Conservation (phyloP, 2,113 vertebrate species). For the Stercorarius parasiticus region DNA sequence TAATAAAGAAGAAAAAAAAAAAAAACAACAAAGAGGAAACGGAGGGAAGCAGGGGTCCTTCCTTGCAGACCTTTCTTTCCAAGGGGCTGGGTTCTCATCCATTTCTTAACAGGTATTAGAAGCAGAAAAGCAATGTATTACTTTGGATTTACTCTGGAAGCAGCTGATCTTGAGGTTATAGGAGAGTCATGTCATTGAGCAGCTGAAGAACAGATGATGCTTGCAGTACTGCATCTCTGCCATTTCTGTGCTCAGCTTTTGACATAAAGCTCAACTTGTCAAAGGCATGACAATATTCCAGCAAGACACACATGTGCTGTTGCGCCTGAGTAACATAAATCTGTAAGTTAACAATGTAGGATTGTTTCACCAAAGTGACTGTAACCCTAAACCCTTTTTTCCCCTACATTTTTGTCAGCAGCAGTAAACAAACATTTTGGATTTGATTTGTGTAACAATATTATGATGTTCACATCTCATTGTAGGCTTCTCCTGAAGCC, state of each 20-base stretch:
- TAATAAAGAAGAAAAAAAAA: background rate
- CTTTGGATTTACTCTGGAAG: background rate
- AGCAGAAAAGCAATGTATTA: background rate
- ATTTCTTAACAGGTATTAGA: background rate
- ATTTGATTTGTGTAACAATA: background rate
- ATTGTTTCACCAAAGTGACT: background rate
- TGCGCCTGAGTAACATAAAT: rapidly evolving
- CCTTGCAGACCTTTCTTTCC: background rate
- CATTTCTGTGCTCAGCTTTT: background rate
- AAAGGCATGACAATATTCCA: background rate
- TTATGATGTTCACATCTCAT: background rate
- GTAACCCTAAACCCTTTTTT: background rate
- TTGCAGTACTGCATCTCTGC: background rate
- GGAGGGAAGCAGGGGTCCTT: background rate
- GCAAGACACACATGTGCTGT: rapidly evolving
- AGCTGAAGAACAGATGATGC: background rate
- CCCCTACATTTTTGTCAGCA: background rate
- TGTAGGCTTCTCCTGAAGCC: background rate
- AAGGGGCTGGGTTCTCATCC: background rate
- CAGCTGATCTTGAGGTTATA: background rate
- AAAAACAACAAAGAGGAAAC: background rate
- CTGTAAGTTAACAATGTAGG: background rate
- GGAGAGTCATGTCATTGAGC: background rate
- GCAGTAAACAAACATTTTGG: background rate
- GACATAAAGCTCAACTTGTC: background rate